A percentile compares a stretch with the other conserved stretches of the same genome.
Conservation (phyloP, 2,797 vertebrate genomes). For the Poeciliopsis turneri region DNA sequence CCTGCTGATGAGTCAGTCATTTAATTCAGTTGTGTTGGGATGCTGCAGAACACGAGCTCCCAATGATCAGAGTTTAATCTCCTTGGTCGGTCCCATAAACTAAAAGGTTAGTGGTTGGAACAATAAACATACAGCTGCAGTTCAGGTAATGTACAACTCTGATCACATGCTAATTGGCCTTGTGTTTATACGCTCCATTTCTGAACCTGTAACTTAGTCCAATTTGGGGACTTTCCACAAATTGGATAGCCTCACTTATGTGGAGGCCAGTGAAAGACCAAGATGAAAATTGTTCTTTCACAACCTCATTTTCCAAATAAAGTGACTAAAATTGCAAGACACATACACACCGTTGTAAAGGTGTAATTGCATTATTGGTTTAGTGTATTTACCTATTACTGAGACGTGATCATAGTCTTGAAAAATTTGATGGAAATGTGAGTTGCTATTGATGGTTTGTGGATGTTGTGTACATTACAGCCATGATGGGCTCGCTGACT, state of each 20-base stretch:
- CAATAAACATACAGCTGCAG: neutral
- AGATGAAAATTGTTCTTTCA: neutral
- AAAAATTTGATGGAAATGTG: neutral
- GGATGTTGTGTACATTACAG: neutral
- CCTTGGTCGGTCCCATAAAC: neutral
- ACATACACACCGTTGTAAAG: neutral
- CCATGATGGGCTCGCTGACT: neutral
- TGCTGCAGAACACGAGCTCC: neutral
- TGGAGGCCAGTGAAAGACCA: neutral
- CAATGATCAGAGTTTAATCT: neutral
- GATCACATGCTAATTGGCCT: neutral
- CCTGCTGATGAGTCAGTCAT: neutral
- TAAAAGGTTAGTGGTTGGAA: neutral
- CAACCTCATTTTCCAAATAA: neutral
- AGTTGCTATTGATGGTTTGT: neutral
- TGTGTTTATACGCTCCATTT: neutral
- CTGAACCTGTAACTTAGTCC: neutral
- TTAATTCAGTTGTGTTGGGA: neutral
- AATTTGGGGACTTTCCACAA: neutral
- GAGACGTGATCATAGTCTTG: neutral
- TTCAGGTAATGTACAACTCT: neutral
- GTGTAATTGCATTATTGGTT: neutral
- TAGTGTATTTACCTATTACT: neutral
- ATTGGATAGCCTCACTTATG: neutral
- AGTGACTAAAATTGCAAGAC: neutral